These are phyloP conservation scores for Phyllotreta cruciferae DNA, from an alignment of 2,888 invertebrate genomes.

Conservation along the genomic window DNA sequence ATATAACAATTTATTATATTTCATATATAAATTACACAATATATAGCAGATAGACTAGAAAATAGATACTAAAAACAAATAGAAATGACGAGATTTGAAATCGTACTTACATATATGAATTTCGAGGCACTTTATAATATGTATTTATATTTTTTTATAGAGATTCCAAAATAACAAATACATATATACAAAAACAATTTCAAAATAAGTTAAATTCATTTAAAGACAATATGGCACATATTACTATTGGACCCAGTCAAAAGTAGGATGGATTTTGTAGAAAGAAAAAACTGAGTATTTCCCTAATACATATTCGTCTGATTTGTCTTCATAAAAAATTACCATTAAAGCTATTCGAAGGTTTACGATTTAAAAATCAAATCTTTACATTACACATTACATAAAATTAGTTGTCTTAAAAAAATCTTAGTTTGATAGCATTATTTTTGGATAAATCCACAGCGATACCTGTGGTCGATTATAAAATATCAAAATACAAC, in stretches of 20 bases:
- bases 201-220: background rate
- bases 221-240: constrained; percentile 25
- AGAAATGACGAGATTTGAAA: constrained; percentile 2
- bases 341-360: background rate
- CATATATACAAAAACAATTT: no score
- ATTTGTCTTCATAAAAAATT: background rate
- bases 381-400: no score
- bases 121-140: constrained; percentile 5
- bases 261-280: constrained; percentile 5
- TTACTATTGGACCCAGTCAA: constrained; percentile 15
- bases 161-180: no score
- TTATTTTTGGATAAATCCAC: no score
- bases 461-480: no score
- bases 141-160: no score
- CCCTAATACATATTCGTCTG: background rate
- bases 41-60: constrained; percentile 16
- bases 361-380: no score
- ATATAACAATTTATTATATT: constrained; percentile 4
- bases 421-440: no score
- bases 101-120: background rate
- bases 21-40: constrained; percentile 8
- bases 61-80: constrained; percentile 5
- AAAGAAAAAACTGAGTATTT: constrained; percentile 6
- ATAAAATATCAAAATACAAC: no score
- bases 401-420: no score